A percentile compares a stretch with the other conserved stretches of the same genome.
phyloP scores from a whole-genome alignment of 2,797 vertebrate species.

The Gymnopithys bicolor region DNA sequence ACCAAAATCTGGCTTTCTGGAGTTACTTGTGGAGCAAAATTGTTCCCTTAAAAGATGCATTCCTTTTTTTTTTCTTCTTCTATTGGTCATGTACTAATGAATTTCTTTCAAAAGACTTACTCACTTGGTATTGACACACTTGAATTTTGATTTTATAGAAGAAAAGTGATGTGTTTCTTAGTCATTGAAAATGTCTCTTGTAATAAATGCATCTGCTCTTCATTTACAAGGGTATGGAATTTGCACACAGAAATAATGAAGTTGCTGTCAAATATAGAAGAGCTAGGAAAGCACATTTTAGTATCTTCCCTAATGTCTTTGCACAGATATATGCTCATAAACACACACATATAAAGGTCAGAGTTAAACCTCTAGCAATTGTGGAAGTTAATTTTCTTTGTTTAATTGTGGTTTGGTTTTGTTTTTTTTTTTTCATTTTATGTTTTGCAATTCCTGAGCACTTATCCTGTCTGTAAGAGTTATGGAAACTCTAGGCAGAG shows the following conservation, averaged over 20 bases:
- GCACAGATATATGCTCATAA: not conserved
- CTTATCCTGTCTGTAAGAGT: not conserved
- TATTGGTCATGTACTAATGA: not conserved
- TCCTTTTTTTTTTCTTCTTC: not conserved
- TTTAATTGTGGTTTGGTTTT: not conserved
- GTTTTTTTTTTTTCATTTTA: not conserved
- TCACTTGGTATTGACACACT: not conserved
- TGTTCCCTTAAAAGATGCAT: not conserved
- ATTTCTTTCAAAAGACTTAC: not conserved
- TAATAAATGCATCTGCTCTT: not conserved
- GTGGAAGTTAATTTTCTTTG: slow-evolving; percentile 1
- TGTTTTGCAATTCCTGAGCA: not conserved
- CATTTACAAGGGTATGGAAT: not conserved
- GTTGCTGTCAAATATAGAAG: slow-evolving; percentile 4
- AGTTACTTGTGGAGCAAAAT: not conserved
- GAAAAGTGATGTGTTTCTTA: not conserved
- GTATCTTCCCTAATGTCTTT: not conserved
- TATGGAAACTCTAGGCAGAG: not conserved
- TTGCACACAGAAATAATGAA: slow-evolving; percentile 19
- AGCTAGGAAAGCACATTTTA: not conserved
- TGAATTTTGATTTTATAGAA: not conserved
- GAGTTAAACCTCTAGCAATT: not conserved
- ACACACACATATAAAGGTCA: not conserved
- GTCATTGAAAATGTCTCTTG: not conserved
- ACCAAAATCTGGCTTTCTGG: not conserved